A percentile compares a stretch with the other conserved stretches of the same genome.
phyloP scores from a whole-genome alignment of 92 coral and sea anemone species.

The Palythoa heliodiscus region DNA sequence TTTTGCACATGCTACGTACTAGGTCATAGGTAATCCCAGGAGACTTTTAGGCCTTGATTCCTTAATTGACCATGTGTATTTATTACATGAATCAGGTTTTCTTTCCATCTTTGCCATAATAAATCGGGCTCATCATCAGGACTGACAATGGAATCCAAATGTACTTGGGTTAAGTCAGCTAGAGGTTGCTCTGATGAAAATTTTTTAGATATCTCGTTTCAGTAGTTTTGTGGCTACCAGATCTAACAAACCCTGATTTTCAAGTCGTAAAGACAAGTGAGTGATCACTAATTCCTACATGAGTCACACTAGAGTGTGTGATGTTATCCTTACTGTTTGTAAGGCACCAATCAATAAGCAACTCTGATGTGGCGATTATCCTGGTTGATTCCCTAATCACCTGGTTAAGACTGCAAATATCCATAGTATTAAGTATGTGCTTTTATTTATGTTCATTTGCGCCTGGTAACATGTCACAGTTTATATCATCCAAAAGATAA shows the following conservation, averaged over 20 bases:
- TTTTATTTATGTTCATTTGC: conserved; percentile 10
- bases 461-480: conserved; percentile 49
- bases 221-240: not conserved
- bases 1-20: too few relatives aligned
- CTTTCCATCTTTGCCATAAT: conserved; percentile 2
- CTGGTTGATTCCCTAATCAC: not conserved
- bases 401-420: not conserved
- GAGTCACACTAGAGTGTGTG: not conserved
- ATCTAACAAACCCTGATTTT: not conserved
- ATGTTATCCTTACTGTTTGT: not conserved
- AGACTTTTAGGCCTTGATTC: not conserved
- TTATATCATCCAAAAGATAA: conserved; percentile 59
- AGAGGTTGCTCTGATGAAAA: not conserved
- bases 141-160: conserved; percentile 6
- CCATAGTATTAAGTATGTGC: not conserved
- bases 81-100: not conserved
- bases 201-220: not conserved
- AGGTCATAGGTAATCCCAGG: not conserved
- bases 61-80: not conserved
- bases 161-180: not conserved
- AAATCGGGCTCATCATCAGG: conserved; percentile 1
- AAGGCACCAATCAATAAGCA: conserved; percentile 4
- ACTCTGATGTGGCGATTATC: conserved; percentile 5
- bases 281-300: not conserved
- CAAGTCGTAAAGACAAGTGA: not conserved